These are phyloP conservation scores for Rhogogaster chlorosoma DNA, from an alignment of 2,888 invertebrate genomes.

Conservation along the genomic window DNA sequence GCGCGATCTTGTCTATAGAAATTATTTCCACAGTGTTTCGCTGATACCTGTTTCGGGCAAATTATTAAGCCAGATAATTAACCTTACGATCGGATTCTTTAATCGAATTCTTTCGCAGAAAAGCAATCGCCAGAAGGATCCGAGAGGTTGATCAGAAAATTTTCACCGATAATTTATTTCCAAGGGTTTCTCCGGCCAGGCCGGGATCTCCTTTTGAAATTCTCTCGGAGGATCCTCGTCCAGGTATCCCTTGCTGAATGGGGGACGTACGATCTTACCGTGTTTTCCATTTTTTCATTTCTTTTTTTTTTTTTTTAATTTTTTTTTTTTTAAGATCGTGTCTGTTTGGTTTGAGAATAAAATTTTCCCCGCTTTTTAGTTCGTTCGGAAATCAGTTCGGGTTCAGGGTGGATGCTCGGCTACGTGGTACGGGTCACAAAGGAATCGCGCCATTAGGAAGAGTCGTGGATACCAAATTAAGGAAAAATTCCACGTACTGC, in stretches of 20 bases:
- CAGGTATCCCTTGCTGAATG: neutral
- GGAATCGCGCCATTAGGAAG: slow-evolving; percentile 14
- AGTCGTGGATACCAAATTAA: slow-evolving; percentile 52
- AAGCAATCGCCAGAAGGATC: neutral
- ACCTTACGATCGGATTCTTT: neutral
- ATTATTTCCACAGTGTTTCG: neutral
- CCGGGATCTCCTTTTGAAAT: neutral
- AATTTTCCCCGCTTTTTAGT: neutral
- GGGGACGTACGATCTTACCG: neutral
- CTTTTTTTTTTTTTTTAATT: no score
- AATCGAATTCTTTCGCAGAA: neutral
- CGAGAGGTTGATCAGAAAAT: neutral
- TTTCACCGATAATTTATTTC: neutral
- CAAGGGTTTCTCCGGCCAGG: neutral
- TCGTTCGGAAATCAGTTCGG: neutral
- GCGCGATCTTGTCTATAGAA: neutral
- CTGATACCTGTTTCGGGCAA: neutral
- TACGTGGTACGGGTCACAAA: slow-evolving; percentile 10
- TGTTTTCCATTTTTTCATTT: no score
- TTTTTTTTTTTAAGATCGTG: neutral
- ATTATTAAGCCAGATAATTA: slow-evolving; percentile 25
- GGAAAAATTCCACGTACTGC: slow-evolving; percentile 65
- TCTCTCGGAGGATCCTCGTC: neutral
- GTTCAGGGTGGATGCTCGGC: neutral
- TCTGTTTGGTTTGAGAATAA: neutral